Evolutionary conservation across 2,888 invertebrate species (phyloP).

Genomic region (Oxystoma pomonae): DNA sequence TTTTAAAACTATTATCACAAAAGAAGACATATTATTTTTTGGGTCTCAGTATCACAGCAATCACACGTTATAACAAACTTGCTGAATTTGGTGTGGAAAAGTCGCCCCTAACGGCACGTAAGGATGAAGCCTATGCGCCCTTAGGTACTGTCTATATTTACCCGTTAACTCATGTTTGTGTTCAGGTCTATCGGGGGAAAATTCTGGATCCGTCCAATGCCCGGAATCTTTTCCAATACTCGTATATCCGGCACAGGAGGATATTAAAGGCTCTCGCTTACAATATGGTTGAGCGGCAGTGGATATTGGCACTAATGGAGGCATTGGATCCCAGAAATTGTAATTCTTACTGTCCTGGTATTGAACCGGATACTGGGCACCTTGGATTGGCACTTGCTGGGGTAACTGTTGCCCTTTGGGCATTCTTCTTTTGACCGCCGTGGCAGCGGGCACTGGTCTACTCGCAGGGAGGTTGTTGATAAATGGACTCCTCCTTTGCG

Average conservation of each 20-base stretch:
- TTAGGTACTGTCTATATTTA: conserved; percentile 56
- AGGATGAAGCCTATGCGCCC: conserved; percentile 56
- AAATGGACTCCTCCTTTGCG: conserved; percentile 76
- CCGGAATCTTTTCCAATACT: conserved; percentile 42
- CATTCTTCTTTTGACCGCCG: conserved; percentile 31
- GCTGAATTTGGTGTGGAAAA: conserved; percentile 56
- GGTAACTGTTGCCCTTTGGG: conserved; percentile 36
- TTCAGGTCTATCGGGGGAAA: conserved; percentile 45
- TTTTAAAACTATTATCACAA: conserved; percentile 50
- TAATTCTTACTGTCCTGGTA: conserved; percentile 29
- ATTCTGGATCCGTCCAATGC: conserved; percentile 45
- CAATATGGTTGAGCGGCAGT: conserved; percentile 38
- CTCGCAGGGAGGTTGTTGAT: conserved; percentile 71
- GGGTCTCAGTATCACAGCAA: conserved; percentile 42
- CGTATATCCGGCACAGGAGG: conserved; percentile 38
- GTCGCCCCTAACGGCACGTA: conserved; percentile 51
- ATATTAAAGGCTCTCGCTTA: conserved; percentile 45
- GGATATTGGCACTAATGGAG: conserved; percentile 43
- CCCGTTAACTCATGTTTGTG: conserved; percentile 49
- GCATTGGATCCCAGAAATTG: conserved; percentile 42
- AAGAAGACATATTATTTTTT: neutral
- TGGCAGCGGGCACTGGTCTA: conserved; percentile 31
- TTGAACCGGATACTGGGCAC: conserved; percentile 39
- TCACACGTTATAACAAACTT: conserved; percentile 61
- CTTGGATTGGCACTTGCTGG: conserved; percentile 44